Evolutionary conservation across 2,113 vertebrate species (phyloP).

Genomic region (Muscicapa adusta): DNA sequence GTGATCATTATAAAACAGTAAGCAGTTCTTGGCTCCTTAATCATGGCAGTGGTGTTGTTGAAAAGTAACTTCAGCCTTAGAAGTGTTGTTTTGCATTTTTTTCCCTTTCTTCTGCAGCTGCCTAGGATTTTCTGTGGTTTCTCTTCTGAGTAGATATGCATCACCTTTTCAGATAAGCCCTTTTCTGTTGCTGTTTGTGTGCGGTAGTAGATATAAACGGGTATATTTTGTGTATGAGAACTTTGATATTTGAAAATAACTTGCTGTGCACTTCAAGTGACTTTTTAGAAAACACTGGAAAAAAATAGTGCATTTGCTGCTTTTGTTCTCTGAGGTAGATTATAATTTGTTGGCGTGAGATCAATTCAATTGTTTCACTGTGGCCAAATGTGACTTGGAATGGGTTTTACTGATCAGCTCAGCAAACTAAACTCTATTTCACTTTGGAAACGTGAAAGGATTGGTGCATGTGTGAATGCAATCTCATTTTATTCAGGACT

Average conservation of each 20-base stretch:
- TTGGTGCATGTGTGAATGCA: neutral
- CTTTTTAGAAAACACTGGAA: neutral
- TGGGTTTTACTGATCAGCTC: neutral
- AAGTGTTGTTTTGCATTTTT: neutral
- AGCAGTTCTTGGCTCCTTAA: constrained; percentile 50
- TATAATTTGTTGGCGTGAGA: neutral
- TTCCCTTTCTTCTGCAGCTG: neutral
- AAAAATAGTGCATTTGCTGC: neutral
- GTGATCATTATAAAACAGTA: constrained; percentile 85
- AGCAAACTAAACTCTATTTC: neutral
- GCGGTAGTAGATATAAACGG: neutral
- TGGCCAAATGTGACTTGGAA: neutral
- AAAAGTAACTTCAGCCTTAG: neutral
- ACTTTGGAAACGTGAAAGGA: fast-evolving
- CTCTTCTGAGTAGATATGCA: neutral
- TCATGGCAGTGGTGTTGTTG: neutral
- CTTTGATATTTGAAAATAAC: neutral
- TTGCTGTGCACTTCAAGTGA: neutral
- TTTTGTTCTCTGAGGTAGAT: neutral
- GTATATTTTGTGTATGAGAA: neutral
- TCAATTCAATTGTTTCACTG: neutral
- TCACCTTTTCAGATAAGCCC: neutral
- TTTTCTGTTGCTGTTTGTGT: neutral
- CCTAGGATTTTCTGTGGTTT: constrained; percentile 1
- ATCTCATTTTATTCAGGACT: neutral